Conservation (phyloP, 2,797 vertebrate species). For the Heliangelus exortis region DNA sequence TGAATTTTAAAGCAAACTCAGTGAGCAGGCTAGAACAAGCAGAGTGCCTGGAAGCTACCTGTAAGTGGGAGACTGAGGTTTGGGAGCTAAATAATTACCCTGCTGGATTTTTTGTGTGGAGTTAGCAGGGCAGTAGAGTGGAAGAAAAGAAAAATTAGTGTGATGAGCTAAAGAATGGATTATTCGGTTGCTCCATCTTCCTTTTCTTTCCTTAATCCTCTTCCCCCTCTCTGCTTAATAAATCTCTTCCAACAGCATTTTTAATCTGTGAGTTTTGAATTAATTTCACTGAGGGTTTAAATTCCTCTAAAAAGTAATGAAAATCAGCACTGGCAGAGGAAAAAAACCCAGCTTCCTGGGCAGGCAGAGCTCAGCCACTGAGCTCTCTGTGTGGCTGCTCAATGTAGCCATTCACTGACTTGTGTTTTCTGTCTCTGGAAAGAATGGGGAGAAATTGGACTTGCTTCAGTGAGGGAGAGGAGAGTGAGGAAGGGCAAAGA, state of each 20-base stretch:
- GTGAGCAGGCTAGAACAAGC: neutral
- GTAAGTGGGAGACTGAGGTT: neutral
- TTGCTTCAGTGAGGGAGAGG: neutral
- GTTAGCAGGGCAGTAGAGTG: neutral
- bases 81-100: neutral
- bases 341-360: neutral
- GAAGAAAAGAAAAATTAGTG: neutral
- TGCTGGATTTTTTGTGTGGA: neutral
- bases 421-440: neutral
- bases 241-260: neutral
- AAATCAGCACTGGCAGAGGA: neutral
- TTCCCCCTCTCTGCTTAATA: neutral
- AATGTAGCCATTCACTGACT: rapidly evolving
- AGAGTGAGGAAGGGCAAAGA: neutral
- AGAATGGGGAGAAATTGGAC: neutral
- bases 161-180: neutral
- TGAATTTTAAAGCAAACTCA: neutral
- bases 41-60: neutral
- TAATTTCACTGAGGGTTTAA: slow-evolving; percentile 9
- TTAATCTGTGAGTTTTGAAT: neutral
- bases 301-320: neutral
- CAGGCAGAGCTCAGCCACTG: neutral
- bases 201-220: slow-evolving; percentile 9
- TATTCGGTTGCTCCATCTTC: neutral
- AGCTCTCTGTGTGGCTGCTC: rapidly evolving